phyloP scores from a whole-genome alignment of 2,888 invertebrate genomes.

The Notodonta dromedarius region DNA sequence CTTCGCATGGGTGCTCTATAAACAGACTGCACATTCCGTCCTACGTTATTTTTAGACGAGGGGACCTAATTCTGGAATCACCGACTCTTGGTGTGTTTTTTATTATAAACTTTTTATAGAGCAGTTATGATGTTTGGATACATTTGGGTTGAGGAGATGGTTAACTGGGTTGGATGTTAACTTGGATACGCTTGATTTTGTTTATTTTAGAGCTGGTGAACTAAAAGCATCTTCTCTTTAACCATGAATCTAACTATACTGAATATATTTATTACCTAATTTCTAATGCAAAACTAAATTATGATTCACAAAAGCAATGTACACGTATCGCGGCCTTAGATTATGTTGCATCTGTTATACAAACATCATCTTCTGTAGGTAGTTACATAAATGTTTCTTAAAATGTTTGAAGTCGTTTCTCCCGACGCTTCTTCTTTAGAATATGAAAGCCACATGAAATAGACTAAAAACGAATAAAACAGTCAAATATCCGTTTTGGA shows the following conservation, averaged over 20 bases:
- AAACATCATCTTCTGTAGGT: too few species aligned
- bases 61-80: constrained; percentile 71
- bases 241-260: too few species aligned
- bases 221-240: neutral
- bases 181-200: neutral
- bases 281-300: too few species aligned
- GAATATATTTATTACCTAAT: too few species aligned
- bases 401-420: too few species aligned
- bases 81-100: constrained; percentile 49
- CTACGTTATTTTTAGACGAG: constrained; percentile 62
- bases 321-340: too few species aligned
- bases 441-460: too few species aligned
- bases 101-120: constrained; percentile 32
- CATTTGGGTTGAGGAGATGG: constrained; percentile 14
- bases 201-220: neutral
- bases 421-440: too few species aligned
- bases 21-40: constrained; percentile 77
- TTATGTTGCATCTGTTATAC: too few species aligned
- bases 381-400: too few species aligned
- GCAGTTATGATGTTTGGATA: constrained; percentile 25
- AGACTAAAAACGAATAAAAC: neutral
- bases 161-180: neutral
- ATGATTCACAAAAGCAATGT: too few species aligned
- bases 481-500: neutral
- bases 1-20: constrained; percentile 66